These are phyloP conservation scores for Telenomus remus DNA, from an alignment of 1,140 invertebrate genomes.

Conservation along the genomic window DNA sequence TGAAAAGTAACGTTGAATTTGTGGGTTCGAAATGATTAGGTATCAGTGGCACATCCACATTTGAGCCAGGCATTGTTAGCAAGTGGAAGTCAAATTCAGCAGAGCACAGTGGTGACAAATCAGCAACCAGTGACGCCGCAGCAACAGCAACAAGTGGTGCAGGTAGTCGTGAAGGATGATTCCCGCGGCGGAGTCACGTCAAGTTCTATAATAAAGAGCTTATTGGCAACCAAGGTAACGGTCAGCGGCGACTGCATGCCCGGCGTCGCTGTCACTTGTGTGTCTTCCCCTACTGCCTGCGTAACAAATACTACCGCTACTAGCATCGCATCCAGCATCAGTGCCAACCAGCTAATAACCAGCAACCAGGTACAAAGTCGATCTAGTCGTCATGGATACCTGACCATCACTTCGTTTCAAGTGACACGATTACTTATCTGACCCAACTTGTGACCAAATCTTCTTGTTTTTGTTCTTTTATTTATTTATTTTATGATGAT, in stretches of 20 bases:
- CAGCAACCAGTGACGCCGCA: slow-evolving; percentile 41
- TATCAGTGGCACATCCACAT: slow-evolving; percentile 79
- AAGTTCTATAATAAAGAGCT: slow-evolving; percentile 87
- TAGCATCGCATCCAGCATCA: slow-evolving; percentile 76
- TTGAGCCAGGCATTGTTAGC: slow-evolving; percentile 78
- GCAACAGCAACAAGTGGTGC: slow-evolving; percentile 64
- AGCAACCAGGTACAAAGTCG: slow-evolving; percentile 72
- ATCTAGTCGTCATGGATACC: slow-evolving; percentile 22
- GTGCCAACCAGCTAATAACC: slow-evolving; percentile 76
- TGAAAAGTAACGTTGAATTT: background rate
- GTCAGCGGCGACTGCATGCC: slow-evolving; percentile 78
- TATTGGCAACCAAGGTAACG: slow-evolving; percentile 89
- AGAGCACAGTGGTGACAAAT: slow-evolving; percentile 29
- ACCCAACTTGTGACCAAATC: background rate
- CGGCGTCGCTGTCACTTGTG: slow-evolving; percentile 73
- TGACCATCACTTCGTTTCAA: background rate
- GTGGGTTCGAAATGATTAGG: slow-evolving; percentile 67
- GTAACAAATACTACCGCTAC: slow-evolving; percentile 74
- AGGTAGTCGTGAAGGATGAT: slow-evolving; percentile 71
- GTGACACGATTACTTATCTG: background rate
- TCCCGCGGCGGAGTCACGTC: slow-evolving; percentile 68
- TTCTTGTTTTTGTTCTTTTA: background rate
- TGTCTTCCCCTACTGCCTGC: slow-evolving; percentile 74
- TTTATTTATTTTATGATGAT: background rate
- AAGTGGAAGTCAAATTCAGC: slow-evolving; percentile 71